phyloP scores from a whole-genome alignment of 2,888 invertebrate species.

The Aethes cnicana region DNA sequence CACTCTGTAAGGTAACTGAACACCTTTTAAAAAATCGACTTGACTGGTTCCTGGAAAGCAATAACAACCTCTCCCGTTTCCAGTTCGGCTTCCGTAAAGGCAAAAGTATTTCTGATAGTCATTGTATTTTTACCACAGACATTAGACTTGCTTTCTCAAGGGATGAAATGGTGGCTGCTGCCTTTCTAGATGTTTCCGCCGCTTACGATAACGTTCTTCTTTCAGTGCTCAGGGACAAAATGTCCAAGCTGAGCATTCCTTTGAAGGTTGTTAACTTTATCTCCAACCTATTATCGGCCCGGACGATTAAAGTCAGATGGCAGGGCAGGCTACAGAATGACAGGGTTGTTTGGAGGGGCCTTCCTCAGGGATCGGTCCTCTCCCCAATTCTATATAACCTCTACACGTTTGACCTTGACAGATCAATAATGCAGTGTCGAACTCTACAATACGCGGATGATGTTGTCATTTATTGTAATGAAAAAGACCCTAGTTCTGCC shows the following conservation, averaged over 20 bases:
- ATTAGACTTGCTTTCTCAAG: not conserved
- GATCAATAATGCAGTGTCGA: not conserved
- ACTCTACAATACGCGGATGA: not conserved
- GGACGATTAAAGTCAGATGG: no score
- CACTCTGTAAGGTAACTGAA: no score
- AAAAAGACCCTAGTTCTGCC: no score
- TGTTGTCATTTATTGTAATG: not conserved
- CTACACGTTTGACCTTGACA: not conserved
- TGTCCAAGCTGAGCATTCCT: no score
- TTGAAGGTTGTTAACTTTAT: not conserved
- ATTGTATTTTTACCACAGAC: not conserved
- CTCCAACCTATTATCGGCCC: no score
- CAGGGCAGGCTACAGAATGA: no score
- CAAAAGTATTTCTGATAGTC: not conserved
- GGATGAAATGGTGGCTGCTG: not conserved
- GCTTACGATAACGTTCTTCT: no score
- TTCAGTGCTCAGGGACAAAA: no score
- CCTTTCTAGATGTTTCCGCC: not conserved
- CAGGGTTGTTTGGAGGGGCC: not conserved
- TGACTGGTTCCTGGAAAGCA: not conserved
- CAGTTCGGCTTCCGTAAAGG: not conserved
- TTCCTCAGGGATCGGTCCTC: not conserved
- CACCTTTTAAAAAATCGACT: no score
- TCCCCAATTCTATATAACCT: not conserved
- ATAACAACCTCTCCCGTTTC: not conserved